Percentiles rank a stretch among this genome's conserved stretches.
Evolutionary conservation across 2,113 vertebrate genomes (phyloP).

Genomic region (Pholis gunnellus): DNA sequence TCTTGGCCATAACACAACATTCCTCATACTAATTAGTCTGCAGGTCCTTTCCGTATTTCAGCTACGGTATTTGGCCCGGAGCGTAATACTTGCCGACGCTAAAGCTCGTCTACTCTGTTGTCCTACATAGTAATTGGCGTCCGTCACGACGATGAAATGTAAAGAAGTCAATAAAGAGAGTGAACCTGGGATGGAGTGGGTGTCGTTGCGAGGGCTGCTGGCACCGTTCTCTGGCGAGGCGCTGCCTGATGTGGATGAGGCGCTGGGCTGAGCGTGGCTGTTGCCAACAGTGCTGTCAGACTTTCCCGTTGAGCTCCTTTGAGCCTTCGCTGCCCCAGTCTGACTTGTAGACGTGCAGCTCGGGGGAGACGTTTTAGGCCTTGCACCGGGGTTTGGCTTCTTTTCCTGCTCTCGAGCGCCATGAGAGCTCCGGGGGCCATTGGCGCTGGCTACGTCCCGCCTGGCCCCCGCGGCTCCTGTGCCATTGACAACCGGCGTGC

Average conservation of each 20-base stretch:
- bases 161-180: slow-evolving; percentile 56
- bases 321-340: slow-evolving; percentile 78
- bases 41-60: slow-evolving; percentile 7
- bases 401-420: slow-evolving; percentile 84
- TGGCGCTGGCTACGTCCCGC: slow-evolving; percentile 78
- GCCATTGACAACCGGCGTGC: slow-evolving; percentile 84
- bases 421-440: slow-evolving; percentile 81
- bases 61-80: background rate
- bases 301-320: slow-evolving; percentile 81
- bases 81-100: slow-evolving; percentile 15
- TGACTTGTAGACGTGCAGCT: slow-evolving; percentile 76
- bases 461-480: slow-evolving; percentile 77
- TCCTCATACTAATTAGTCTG: slow-evolving; percentile 48
- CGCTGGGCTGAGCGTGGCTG: slow-evolving; percentile 55
- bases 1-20: slow-evolving; percentile 27
- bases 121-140: slow-evolving; percentile 32
- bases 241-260: slow-evolving; percentile 81
- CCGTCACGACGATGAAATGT: slow-evolving; percentile 33
- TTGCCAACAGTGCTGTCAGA: slow-evolving; percentile 69
- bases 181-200: slow-evolving; percentile 78
- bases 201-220: slow-evolving; percentile 75
- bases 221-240: slow-evolving; percentile 81
- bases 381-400: slow-evolving; percentile 85
- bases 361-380: slow-evolving; percentile 87
- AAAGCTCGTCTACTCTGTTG: slow-evolving; percentile 14